Evolutionary conservation across 1,140 invertebrate genomes (phyloP).

Genomic region (Neodiprion pinetum): DNA sequence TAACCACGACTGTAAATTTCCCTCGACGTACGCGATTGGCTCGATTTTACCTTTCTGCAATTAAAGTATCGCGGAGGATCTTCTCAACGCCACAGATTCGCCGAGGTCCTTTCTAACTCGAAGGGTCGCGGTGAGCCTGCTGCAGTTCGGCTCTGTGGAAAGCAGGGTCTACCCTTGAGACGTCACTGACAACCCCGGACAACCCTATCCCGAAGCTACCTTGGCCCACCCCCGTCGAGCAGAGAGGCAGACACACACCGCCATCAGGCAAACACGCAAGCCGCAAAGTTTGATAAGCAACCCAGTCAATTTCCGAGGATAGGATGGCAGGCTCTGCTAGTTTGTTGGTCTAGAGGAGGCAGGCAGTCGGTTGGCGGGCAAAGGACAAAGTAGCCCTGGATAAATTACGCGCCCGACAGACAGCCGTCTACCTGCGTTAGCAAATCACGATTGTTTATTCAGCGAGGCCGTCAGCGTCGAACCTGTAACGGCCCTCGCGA

Average conservation of each 20-base stretch:
- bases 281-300: slow-evolving; percentile 4
- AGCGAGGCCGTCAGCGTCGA: not conserved
- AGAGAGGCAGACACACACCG: not conserved
- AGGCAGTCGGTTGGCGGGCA: not conserved
- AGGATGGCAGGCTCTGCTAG: not conserved
- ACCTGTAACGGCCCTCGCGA: not conserved
- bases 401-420: not conserved
- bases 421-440: slow-evolving; percentile 6
- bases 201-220: too few species aligned
- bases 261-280: slow-evolving; percentile 4
- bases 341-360: too few species aligned
- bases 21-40: too few species aligned
- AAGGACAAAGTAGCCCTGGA: slow-evolving; percentile 7
- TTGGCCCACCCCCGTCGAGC: too few species aligned
- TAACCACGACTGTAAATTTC: too few species aligned
- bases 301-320: not conserved
- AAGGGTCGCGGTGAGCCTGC: not conserved
- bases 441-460: slow-evolving; percentile 2
- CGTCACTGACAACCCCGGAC: too few species aligned
- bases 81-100: too few species aligned
- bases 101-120: too few species aligned
- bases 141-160: not conserved
- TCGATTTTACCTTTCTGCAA: too few species aligned
- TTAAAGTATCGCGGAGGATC: too few species aligned
- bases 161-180: not conserved